Conservation (phyloP, 2,888 invertebrate genomes). For the Acanthacorydalis orientalis region DNA sequence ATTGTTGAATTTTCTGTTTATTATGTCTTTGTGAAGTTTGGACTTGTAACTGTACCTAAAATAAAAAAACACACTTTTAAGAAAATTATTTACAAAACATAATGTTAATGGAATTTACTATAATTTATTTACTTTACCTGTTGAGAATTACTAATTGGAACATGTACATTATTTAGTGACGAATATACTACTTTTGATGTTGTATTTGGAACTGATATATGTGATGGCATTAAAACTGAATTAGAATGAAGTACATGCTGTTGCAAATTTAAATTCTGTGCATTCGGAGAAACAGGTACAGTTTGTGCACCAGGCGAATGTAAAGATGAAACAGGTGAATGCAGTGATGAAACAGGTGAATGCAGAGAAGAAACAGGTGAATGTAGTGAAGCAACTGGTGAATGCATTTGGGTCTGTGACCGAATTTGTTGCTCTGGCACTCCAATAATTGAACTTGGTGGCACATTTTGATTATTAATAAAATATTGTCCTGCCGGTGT, state of each 20-base stretch:
- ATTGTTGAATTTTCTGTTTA: constrained; percentile 5
- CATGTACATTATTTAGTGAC: neutral
- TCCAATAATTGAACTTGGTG: constrained; percentile 12
- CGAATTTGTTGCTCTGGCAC: constrained; percentile 14
- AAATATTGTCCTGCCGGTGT: neutral
- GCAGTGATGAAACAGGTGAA: constrained; percentile 5
- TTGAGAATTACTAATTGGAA: neutral
- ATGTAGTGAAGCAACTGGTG: too few species aligned
- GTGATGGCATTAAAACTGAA: constrained; percentile 21
- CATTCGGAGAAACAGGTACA: constrained; percentile 4
- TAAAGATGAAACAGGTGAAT: constrained; percentile 3
- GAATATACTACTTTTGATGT: constrained; percentile 1
- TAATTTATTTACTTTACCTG: neutral
- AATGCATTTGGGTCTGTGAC: constrained; percentile 4
- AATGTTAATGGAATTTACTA: too few species aligned
- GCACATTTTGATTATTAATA: constrained; percentile 3
- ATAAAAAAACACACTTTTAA: neutral
- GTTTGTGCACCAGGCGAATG: constrained; percentile 4
- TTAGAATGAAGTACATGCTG: constrained; percentile 8
- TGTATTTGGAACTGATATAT: neutral
- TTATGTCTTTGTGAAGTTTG: neutral
- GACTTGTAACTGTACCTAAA: constrained; percentile 2
- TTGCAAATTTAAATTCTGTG: neutral
- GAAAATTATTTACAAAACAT: neutral
- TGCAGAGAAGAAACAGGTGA: too few species aligned